Conservation (phyloP, 2,888 invertebrate genomes). For the Dynastes maya region DNA sequence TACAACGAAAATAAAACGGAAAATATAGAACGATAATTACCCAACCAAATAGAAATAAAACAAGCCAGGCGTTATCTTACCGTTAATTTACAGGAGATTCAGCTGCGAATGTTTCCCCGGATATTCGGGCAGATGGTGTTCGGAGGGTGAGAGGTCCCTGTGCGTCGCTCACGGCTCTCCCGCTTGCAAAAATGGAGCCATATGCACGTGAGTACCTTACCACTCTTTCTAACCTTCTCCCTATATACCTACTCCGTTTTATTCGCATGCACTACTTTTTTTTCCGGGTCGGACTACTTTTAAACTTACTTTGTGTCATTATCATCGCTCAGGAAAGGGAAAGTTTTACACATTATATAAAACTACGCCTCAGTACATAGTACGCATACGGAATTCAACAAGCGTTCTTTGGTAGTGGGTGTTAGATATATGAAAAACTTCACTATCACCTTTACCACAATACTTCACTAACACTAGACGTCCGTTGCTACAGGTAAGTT, state of each 20-base stretch:
- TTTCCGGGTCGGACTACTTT: background rate
- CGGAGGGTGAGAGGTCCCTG: constrained; percentile 80
- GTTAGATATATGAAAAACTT: too few species aligned
- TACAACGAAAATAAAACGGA: constrained; percentile 11
- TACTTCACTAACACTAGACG: too few species aligned
- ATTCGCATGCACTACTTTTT: constrained; percentile 12
- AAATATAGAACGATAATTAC: constrained; percentile 37
- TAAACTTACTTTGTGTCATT: constrained; percentile 16
- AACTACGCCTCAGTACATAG: background rate
- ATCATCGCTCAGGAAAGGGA: background rate
- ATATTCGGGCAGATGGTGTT: constrained; percentile 85
- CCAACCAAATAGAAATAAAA: constrained; percentile 16
- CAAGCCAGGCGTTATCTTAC: constrained; percentile 38
- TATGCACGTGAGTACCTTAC: constrained; percentile 82
- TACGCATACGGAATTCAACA: too few species aligned
- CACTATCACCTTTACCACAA: too few species aligned
- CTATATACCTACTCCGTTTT: constrained; percentile 19
- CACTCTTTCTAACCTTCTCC: background rate
- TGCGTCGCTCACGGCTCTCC: constrained; percentile 78
- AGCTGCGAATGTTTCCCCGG: constrained; percentile 87
- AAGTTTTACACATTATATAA: background rate
- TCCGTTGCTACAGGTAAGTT: too few species aligned
- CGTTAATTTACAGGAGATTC: constrained; percentile 77
- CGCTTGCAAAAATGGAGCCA: constrained; percentile 87
- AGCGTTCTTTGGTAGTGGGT: too few species aligned